phyloP scores from a whole-genome alignment of 2,113 vertebrate genomes.

The Mesitornis unicolor region DNA sequence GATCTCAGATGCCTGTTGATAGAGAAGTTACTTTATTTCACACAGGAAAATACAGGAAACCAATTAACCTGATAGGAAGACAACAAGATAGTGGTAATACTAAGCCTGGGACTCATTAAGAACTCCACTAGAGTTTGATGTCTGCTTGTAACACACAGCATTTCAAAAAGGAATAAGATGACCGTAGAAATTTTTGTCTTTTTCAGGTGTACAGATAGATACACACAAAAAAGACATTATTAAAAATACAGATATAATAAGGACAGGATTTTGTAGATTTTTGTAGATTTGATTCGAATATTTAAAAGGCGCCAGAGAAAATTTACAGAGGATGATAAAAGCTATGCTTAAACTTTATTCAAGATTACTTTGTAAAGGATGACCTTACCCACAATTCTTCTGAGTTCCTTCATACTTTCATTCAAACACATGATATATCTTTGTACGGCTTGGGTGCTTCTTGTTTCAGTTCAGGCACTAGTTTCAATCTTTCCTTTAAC shows the following conservation, averaged over 20 bases:
- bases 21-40: neutral
- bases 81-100: neutral
- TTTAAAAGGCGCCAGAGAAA: neutral
- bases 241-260: neutral
- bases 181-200: neutral
- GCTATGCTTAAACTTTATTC: neutral
- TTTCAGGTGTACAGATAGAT: neutral
- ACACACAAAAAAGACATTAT: neutral
- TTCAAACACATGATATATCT: neutral
- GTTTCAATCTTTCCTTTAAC: neutral
- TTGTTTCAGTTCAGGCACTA: neutral
- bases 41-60: neutral
- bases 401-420: neutral
- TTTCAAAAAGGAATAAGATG: neutral
- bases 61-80: neutral
- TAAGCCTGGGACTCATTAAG: neutral
- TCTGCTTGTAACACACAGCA: neutral
- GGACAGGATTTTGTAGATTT: neutral
- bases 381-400: neutral
- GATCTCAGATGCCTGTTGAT: neutral
- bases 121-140: neutral
- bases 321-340: neutral
- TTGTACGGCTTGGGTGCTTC: neutral
- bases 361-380: neutral
- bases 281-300: neutral